Evolutionary conservation across 1,140 invertebrate genomes (phyloP), one percentile per base, ranked within the genome.

Genomic region (Anagrus nilaparvatae): DNA sequence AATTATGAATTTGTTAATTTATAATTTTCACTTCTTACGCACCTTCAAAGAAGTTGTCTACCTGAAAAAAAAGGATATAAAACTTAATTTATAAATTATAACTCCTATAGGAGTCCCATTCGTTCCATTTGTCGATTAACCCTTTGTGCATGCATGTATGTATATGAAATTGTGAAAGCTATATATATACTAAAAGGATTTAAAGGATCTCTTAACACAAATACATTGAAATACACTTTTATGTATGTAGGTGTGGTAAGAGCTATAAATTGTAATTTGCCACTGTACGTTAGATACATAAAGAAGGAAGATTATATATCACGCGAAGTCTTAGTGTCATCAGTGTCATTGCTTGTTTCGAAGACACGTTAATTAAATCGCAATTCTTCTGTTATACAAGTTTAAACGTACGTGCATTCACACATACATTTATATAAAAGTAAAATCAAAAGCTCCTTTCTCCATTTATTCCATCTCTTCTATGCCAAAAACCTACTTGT

Each of bases 261-360:
- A 47, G 44, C 47, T 46, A 53, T 53, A 53, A 53, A 53, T 53
- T 47, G 48, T 46, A 48, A 53, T 53, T 51, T 53, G 46, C 51
- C 48, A 50, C 45, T 40, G 45, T 47, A 7, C 6, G 12, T 27
- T 6, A 27, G 6, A n/a, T 27, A 27, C 24, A 6, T 27, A n/a
- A 7, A n/a, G 35, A 40, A 40, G 34, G n/a, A n/a, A n/a, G n/a
- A n/a, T n/a, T n/a, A 33, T 35, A 40, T 36, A 40, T 34, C 33
- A 32, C 24, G 38, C 14, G 32, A 18, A n/a, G 21, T 28, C 37
- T 33, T 39, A 27, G 31, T 30, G 12, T 35, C 45, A 39, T 47
- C 45, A 47, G 40, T 47, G 40, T 43, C 45, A 34, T 27, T 47
- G 37, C 41, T 47, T 40, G 40, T 47, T 43, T 34, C 35, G 34